Conservation (phyloP, 2,113 vertebrate genomes). For the Chloropsis hardwickii region DNA sequence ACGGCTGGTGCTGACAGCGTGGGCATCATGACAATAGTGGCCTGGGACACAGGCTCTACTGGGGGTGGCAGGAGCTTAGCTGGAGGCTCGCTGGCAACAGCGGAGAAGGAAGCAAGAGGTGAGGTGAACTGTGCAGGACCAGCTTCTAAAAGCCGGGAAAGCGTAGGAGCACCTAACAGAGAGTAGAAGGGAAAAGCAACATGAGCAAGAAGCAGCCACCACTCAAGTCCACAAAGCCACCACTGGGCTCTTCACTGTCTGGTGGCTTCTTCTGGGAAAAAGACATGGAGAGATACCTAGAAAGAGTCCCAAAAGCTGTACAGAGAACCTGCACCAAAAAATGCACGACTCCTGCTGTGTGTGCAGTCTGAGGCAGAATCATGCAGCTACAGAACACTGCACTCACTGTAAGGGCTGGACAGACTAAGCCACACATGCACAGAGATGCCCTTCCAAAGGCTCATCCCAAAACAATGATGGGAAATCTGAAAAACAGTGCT, state of each 20-base stretch:
- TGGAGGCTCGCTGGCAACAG: slow-evolving; percentile 82
- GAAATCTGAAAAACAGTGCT: not conserved
- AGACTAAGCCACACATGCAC: slow-evolving; percentile 31
- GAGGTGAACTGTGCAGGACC: slow-evolving; percentile 89
- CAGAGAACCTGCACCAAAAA: not conserved
- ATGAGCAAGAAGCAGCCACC: slow-evolving; percentile 67
- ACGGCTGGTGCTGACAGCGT: slow-evolving; percentile 77
- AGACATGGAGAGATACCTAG: not conserved
- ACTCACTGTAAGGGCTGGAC: not conserved
- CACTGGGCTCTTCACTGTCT: not conserved
- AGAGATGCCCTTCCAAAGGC: not conserved
- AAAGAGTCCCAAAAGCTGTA: not conserved
- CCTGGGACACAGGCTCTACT: slow-evolving; percentile 77
- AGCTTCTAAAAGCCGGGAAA: slow-evolving; percentile 97
- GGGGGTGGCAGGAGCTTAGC: slow-evolving; percentile 82
- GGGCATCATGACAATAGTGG: slow-evolving; percentile 84
- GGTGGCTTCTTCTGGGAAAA: slow-evolving; percentile 3
- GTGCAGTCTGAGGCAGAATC: not conserved
- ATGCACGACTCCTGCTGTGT: not conserved
- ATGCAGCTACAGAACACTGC: not conserved
- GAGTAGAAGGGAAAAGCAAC: slow-evolving; percentile 75
- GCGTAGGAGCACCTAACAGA: slow-evolving; percentile 91
- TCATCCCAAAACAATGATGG: not conserved
- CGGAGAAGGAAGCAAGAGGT: slow-evolving; percentile 88
- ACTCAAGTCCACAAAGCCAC: slow-evolving; percentile 54